A percentile compares a stretch with the other conserved stretches of the same genome.
These are phyloP conservation scores for Neogale vison DNA, from an alignment of 2,113 vertebrate genomes.

Conservation along the genomic window DNA sequence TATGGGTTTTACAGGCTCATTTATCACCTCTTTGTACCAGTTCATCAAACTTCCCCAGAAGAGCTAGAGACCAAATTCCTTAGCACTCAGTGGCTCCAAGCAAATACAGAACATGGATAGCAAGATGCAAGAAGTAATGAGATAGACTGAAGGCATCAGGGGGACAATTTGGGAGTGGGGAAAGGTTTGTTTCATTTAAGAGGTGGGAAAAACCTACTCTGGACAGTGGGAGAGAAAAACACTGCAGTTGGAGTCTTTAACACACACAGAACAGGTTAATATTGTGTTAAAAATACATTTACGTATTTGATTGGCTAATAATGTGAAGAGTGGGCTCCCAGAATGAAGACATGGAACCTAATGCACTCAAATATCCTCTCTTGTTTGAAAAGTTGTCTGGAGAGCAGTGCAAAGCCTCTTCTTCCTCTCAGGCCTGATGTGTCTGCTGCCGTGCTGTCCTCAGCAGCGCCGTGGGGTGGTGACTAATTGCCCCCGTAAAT, in stretches of 20 bases:
- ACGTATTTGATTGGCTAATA: background rate
- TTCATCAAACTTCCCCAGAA: background rate
- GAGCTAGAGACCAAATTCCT: constrained; percentile 3
- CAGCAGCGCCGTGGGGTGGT: constrained; percentile 94
- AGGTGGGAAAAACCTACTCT: background rate
- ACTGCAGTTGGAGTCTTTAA: background rate
- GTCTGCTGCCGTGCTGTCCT: constrained; percentile 90
- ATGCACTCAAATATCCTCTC: constrained; percentile 62
- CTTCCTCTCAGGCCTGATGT: constrained; percentile 82
- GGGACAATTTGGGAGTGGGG: background rate
- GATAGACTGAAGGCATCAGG: background rate
- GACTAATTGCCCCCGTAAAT: constrained; percentile 99
- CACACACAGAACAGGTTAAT: background rate
- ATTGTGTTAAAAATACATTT: background rate
- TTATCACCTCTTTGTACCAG: constrained; percentile 39
- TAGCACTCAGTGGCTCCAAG: background rate
- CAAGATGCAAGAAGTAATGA: background rate
- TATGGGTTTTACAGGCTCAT: constrained; percentile 28
- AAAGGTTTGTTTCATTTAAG: background rate
- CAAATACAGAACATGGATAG: background rate
- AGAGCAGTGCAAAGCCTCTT: constrained; percentile 67
- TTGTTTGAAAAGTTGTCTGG: constrained; percentile 84
- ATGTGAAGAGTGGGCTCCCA: background rate
- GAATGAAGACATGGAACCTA: constrained; percentile 3
- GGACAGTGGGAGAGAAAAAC: constrained; percentile 28